Evolutionary conservation across 2,797 vertebrate genomes (phyloP).

Genomic region (Delichon dasypus): DNA sequence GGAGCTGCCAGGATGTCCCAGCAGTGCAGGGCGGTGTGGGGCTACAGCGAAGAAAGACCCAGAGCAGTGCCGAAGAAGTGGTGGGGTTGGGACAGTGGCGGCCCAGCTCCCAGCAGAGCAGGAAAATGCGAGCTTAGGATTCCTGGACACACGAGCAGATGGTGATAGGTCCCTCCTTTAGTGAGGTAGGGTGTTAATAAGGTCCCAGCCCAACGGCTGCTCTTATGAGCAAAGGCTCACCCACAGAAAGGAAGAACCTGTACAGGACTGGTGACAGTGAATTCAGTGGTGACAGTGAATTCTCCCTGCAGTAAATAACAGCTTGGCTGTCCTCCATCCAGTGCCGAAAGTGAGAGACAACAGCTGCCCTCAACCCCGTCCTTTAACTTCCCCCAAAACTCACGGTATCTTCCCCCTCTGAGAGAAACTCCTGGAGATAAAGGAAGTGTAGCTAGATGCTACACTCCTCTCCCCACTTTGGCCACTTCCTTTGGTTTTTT

Average conservation of each 20-base stretch:
- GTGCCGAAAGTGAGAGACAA: background rate
- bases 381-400: background rate
- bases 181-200: background rate
- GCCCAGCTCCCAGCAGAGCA: background rate
- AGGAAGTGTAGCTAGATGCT: background rate
- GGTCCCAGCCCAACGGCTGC: background rate
- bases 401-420: background rate
- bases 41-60: background rate
- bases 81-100: fast-evolving
- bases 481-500: background rate
- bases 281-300: background rate
- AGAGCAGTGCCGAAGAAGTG: background rate
- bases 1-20: background rate
- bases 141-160: background rate
- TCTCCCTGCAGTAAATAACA: background rate
- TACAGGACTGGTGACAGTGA: background rate
- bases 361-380: background rate
- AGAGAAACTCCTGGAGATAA: background rate
- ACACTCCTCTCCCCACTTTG: background rate
- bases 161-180: background rate
- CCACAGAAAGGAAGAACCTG: background rate
- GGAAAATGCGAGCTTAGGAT: background rate
- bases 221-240: background rate
- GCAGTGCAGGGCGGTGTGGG: background rate
- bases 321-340: background rate